Base-by-base conservation (phyloP, 2,888 invertebrate genomes). In the Sipha maydis region DNA sequence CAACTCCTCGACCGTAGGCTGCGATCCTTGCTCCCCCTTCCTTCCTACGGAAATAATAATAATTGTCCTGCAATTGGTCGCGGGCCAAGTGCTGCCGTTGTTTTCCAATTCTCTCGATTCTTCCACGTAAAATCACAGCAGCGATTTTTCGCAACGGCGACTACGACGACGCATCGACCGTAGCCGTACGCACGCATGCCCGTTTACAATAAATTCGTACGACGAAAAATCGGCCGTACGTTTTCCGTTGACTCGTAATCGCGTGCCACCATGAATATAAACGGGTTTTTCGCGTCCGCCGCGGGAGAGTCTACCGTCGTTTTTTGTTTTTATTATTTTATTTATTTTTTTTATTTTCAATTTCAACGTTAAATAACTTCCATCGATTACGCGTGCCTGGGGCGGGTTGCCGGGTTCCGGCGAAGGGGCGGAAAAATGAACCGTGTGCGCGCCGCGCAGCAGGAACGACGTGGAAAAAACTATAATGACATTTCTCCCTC, bases 331-430 rank as follows among this genome's bases (percentile, higher is more conserved):
- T 79, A 34, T 77, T 78, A 54, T n/a, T 48, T 5, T 61, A 54
- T 5, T 31, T 77, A 34, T 82, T 71, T 31, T 82, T 48, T 48
- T 84, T 61, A 61, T 76, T 84, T 85, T 85, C 77, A 85, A 77
- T 85, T 85, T 85, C 85, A 85, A 85, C 61, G 77, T 48, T 85
- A 85, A 85, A 85, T 85, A 77, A 78, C 69, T 85, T 78, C 78
- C 69, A 78, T 85, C 85, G 85, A 85, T 85, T 85, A 78, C 85
- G 78, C 41, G 78, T 0, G n/a, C 11, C 41, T 25, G 9, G 41
- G 14, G 28, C n/a, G n/a, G 67, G 11, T n/a, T 41, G 41, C 41
- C 7, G 28, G 28, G 28, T 28, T 5, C 28, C 31, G 71, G n/a
- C 34, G 14, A 56, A 21, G 19, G 73, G 34, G 34, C 48, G 73